Evolutionary conservation across 2,113 vertebrate genomes (phyloP).

Genomic region (Upupa epops): DNA sequence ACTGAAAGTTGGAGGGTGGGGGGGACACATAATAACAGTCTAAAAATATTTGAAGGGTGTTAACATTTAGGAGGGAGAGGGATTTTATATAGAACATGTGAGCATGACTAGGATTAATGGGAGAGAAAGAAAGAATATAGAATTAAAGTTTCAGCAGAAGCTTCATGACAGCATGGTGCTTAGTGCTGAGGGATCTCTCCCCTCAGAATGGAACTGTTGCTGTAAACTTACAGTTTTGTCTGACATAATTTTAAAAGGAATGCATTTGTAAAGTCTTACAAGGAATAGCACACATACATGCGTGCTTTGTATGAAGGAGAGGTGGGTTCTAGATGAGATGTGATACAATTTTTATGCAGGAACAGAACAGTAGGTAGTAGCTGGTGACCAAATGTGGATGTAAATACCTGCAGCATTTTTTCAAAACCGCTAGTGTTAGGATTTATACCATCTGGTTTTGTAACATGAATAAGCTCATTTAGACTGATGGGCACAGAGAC

Average conservation of each 20-base stretch:
- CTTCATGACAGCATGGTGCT: neutral
- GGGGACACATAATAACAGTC: constrained; percentile 57
- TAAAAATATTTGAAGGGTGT: constrained; percentile 70
- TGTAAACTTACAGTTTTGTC: neutral
- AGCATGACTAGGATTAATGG: constrained; percentile 58
- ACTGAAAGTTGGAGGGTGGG: constrained; percentile 55
- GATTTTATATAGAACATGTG: constrained; percentile 54
- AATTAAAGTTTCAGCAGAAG: neutral
- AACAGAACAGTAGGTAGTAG: neutral
- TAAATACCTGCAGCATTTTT: neutral
- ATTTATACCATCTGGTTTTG: neutral
- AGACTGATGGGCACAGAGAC: neutral
- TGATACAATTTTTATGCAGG: neutral
- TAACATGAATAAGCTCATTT: neutral
- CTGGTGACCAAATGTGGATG: neutral
- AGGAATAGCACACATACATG: neutral
- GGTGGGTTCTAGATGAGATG: neutral
- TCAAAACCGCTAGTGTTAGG: neutral
- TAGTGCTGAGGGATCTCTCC: neutral
- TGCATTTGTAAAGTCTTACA: neutral
- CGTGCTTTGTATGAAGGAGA: neutral
- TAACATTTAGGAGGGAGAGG: constrained; percentile 57
- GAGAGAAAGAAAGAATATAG: constrained; percentile 43
- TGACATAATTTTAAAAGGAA: neutral
- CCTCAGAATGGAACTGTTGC: neutral